Conservation (phyloP, 2,797 vertebrate species). For the Clarias fuscus region DNA sequence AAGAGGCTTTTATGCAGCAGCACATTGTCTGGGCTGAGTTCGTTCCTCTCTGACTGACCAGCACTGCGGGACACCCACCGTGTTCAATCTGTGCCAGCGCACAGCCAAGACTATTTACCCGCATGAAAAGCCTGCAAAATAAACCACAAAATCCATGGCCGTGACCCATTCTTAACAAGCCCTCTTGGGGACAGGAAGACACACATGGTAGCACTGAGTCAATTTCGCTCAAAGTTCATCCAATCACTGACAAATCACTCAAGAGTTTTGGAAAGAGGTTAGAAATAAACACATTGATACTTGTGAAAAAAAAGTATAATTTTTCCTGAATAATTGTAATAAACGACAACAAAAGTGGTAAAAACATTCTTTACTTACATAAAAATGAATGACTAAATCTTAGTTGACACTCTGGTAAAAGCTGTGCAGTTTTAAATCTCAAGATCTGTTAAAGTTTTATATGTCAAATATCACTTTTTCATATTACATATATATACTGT, state of each 20-base stretch:
- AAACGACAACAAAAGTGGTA: too few species aligned
- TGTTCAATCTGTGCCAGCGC: conserved; percentile 67
- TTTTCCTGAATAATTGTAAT: not conserved
- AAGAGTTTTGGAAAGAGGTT: not conserved
- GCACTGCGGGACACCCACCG: conserved; percentile 73
- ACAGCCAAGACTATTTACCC: conserved; percentile 70
- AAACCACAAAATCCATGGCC: conserved; percentile 64
- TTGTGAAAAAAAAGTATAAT: not conserved
- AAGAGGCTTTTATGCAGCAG: conserved; percentile 76
- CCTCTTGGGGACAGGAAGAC: conserved; percentile 53
- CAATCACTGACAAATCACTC: conserved; percentile 43
- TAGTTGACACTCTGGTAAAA: not conserved
- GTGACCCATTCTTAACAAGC: conserved; percentile 54
- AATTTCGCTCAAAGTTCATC: conserved; percentile 51
- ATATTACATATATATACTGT: not conserved
- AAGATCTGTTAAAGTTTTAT: too few species aligned
- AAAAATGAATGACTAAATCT: not conserved
- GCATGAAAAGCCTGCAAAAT: conserved; percentile 63
- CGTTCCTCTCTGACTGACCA: conserved; percentile 77
- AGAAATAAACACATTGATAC: not conserved
- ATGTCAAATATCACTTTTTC: too few species aligned
- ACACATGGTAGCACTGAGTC: conserved; percentile 48
- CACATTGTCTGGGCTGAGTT: conserved; percentile 72
- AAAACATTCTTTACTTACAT: not conserved
- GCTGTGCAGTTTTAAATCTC: not conserved